Base-by-base conservation (phyloP, 2,797 vertebrate genomes). In the Lepus townsendii region DNA sequence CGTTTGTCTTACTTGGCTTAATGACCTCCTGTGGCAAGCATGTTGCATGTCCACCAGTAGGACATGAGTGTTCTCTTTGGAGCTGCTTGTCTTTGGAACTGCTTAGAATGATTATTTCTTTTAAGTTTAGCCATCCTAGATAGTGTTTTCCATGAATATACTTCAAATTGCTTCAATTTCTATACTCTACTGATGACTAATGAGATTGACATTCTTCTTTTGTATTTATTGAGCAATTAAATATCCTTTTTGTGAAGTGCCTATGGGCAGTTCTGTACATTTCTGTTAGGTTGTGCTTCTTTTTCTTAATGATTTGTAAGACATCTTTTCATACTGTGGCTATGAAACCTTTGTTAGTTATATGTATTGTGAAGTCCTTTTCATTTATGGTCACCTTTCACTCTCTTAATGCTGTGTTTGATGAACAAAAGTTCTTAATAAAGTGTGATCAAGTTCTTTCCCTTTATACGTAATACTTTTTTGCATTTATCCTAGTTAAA, bases 81-180 rank as follows among this genome's bases (percentile, higher is more conserved):
- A 57, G n/a, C 47, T 90, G 47, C 20, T 32, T n/a, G 68, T 88
- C 57, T 72, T 92, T 92, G 85, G 47, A 69, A 52, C 12, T 54
- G 72, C 63, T 80, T 93, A 75, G 69, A 85, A 16, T 32, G n/a
- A 62, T n/a, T 42, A 47, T 86, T 94, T 95, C 50, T 91, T 96
- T 95, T 57, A 19, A 63, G 90, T 82, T 85, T 54, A 68, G 38
- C 62, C 60, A 80, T 88, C 71, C 54, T 80, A 42, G 16, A 14
- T 65, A 87, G 78, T 72, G 14, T 78, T 86, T 54, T 84, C 7
- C 83, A 57, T 77, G 78, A 77, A 62, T 83, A 26, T 62, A 76
- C 71, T 83, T 83, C 24, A 38, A 60, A 85, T 90, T 95, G 57
- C 69, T 92, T 78, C 38, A 77, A 35, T 82, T 88, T 95, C 92